Conservation (phyloP, 2,888 invertebrate genomes). For the Branchipolynoe longqiensis region DNA sequence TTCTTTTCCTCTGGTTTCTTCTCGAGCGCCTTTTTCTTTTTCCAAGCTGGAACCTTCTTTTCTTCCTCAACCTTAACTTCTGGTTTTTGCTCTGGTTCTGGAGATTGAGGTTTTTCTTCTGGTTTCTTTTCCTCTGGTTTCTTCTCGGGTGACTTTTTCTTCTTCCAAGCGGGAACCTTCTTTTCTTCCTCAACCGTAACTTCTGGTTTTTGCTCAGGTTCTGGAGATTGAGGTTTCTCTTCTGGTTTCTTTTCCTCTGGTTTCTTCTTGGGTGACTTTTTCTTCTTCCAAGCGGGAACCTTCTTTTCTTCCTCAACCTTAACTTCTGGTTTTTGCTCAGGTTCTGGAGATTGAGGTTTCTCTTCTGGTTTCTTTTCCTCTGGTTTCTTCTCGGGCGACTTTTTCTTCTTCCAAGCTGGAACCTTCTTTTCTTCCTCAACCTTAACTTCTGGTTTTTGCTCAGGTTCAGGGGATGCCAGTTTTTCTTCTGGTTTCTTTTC, state of each 20-base stretch:
- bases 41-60: slow-evolving; percentile 13
- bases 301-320: slow-evolving; percentile 16
- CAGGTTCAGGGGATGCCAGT: too few relatives aligned
- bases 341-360: not conserved
- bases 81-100: slow-evolving; percentile 6
- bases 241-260: slow-evolving; percentile 49
- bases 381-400: not conserved
- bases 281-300: slow-evolving; percentile 21
- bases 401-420: slow-evolving; percentile 12
- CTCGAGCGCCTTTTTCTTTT: slow-evolving; percentile 20
- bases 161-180: slow-evolving; percentile 16
- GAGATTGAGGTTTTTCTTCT: slow-evolving; percentile 1
- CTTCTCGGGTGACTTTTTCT: not conserved
- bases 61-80: slow-evolving; percentile 1
- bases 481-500: slow-evolving; percentile 16
- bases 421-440: slow-evolving; percentile 15
- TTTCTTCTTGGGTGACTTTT: slow-evolving; percentile 3
- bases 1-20: slow-evolving; percentile 76
- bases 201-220: slow-evolving; percentile 25
- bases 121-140: slow-evolving; percentile 21
- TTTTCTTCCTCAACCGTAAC: slow-evolving; percentile 18
- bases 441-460: slow-evolving; percentile 8
- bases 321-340: slow-evolving; percentile 33
- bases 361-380: slow-evolving; percentile 48
- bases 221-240: slow-evolving; percentile 31